A percentile compares a stretch with the other conserved stretches of the same genome.
These are phyloP conservation scores for Cheilosia urbana DNA, from an alignment of 2,888 invertebrate genomes.

Conservation along the genomic window DNA sequence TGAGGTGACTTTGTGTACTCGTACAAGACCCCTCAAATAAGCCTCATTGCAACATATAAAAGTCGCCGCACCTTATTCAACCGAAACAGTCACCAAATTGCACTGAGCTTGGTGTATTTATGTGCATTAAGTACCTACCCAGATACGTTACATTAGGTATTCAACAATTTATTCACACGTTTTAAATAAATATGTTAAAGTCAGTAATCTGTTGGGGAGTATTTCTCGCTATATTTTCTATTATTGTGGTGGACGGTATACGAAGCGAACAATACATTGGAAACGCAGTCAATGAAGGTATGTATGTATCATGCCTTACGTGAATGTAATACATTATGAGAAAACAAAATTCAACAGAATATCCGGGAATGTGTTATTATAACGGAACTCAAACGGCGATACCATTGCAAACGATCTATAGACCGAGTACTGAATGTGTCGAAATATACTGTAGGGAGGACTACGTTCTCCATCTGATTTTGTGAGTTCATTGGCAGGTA, in stretches of 20 bases:
- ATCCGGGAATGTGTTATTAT: slow-evolving; percentile 50
- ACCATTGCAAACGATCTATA: background rate
- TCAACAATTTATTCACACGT: background rate
- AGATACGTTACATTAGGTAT: background rate
- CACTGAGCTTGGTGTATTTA: slow-evolving; percentile 1
- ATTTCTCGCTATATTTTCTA: background rate
- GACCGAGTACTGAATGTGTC: slow-evolving; percentile 33
- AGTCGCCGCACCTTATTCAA: slow-evolving; percentile 14
- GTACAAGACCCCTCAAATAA: slow-evolving; percentile 6
- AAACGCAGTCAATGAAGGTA: slow-evolving; percentile 43
- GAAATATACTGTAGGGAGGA: slow-evolving; percentile 44
- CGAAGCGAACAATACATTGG: slow-evolving; percentile 34
- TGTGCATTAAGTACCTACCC: background rate
- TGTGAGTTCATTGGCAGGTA: slow-evolving; percentile 9
- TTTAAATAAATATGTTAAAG: slow-evolving; percentile 19
- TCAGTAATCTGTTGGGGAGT: slow-evolving; percentile 9
- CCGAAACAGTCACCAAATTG: slow-evolving; percentile 8
- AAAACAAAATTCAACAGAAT: slow-evolving; percentile 6
- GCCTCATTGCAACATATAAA: slow-evolving; percentile 29
- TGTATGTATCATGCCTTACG: background rate
- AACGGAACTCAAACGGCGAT: slow-evolving; percentile 49
- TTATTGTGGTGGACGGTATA: slow-evolving; percentile 3
- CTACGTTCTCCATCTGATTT: slow-evolving; percentile 26
- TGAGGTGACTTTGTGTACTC: slow-evolving; percentile 11
- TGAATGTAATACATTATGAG: background rate